Conservation (phyloP, 2,113 vertebrate genomes). For the Mirounga angustirostris region DNA sequence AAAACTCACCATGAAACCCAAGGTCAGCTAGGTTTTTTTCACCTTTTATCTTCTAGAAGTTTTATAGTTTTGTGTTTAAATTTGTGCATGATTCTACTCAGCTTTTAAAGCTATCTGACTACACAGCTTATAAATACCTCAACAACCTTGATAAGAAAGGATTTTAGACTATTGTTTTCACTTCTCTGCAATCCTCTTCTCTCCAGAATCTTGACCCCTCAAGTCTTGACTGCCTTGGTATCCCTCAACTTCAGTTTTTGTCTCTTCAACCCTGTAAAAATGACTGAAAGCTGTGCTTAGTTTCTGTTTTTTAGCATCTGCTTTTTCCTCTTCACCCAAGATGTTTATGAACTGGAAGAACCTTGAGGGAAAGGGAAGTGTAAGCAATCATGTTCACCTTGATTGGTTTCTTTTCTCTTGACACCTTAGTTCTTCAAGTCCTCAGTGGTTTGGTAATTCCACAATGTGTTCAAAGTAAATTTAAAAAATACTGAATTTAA, state of each 20-base stretch:
- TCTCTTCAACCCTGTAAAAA: not conserved
- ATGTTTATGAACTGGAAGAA: not conserved
- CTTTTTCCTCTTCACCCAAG: not conserved
- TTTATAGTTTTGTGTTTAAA: not conserved
- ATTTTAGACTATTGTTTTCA: not conserved
- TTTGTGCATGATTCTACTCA: slow-evolving; percentile 6
- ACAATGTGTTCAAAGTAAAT: not conserved
- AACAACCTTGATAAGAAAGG: not conserved
- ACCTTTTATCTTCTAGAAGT: not conserved
- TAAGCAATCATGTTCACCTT: not conserved
- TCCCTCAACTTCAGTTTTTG: not conserved
- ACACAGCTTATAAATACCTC: not conserved
- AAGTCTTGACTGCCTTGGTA: not conserved
- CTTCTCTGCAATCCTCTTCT: not conserved
- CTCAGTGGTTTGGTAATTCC: not conserved
- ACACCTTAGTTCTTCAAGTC: not conserved
- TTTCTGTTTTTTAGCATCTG: not conserved
- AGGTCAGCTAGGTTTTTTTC: not conserved
- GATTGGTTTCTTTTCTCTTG: not conserved
- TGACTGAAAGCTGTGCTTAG: not conserved
- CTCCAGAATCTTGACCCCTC: not conserved
- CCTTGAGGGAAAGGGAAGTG: not conserved
- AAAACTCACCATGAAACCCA: not conserved
- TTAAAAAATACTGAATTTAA: not conserved
- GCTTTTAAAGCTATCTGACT: not conserved